phyloP scores from a whole-genome alignment of 2,888 invertebrate species.

The Harpagoxenus sublaevis region DNA sequence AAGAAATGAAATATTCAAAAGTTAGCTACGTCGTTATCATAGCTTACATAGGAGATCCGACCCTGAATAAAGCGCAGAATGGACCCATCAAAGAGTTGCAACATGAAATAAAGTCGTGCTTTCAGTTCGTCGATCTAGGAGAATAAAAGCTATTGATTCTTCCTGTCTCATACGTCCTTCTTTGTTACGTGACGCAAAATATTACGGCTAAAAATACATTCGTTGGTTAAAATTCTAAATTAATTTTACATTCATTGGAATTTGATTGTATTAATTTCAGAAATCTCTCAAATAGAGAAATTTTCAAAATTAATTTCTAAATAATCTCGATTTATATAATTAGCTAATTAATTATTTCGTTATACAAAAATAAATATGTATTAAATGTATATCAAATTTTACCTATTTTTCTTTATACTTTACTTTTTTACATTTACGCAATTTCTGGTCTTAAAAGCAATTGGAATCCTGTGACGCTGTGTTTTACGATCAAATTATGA shows the following conservation, averaged over 20 bases:
- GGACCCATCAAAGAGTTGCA: slow-evolving; percentile 36
- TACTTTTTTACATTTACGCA: not conserved
- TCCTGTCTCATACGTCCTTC: not conserved
- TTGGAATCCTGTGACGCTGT: not conserved
- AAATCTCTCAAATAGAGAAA: not conserved
- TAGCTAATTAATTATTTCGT: not conserved
- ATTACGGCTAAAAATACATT: not conserved
- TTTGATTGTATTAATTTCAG: not conserved
- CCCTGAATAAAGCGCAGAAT: not conserved
- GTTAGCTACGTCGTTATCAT: not conserved
- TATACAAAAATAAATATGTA: not conserved
- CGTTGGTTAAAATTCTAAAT: not conserved
- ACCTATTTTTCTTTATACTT: not conserved
- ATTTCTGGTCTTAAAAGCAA: not conserved
- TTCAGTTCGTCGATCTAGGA: slow-evolving; percentile 16
- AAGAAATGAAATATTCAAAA: not conserved
- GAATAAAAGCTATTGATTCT: slow-evolving; percentile 40
- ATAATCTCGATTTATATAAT: not conserved
- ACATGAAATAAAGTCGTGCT: slow-evolving; percentile 32
- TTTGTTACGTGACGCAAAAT: slow-evolving; percentile 15
- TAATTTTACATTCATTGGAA: not conserved
- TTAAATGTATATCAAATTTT: not conserved
- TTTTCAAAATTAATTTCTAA: not conserved
- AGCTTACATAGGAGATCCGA: slow-evolving; percentile 14
- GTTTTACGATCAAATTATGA: not conserved